Base-by-base conservation (phyloP, 2,888 invertebrate species). In the Diploptera punctata region DNA sequence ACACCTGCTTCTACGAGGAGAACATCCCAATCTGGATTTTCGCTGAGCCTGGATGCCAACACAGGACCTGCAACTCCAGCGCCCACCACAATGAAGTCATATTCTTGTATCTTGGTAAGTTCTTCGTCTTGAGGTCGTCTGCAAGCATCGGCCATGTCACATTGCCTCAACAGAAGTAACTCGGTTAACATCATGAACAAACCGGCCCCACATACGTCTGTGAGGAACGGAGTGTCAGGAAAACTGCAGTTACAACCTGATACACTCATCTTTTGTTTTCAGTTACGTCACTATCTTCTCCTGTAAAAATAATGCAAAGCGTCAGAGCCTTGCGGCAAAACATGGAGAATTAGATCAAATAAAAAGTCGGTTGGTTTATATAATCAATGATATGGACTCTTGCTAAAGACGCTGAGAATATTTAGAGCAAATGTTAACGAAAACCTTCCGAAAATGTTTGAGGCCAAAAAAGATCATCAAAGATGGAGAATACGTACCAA, bases 11-110 rank as follows among this genome's bases (percentile, higher is more conserved):
- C 72, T 13, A 75, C 61, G n/a, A 73, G 70, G 29, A 75, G 62
- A 10, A 75, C 74, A 81, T 81, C 81, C 81, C 82, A 83, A 70
- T 81, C 78, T 0, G 81, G 80, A 44, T 82, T 79, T 75, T 87
- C 87, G 68, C 84, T 84, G 19, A 87, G 78, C 57, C 86, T 78
- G 71, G 82, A 81, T 0, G 86, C 86, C 10, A 87, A 77, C 21
- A 86, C 83, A 7, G 86, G 81, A 7, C 86, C 87, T n/a, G 47
- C 47, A 5, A 33, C 33, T 33, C 33, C 33, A 7, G 33, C 33
- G 5, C 33, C 33, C 33, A 83, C 80, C 76, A 80, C 72, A 26
- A 79, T 76, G 73, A 78, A 79, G 72, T 79, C 79, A 70, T 77
- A 79, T 49, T 77, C 79, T n/a, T n/a, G 73, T 71, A 82, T 38